Evolutionary conservation across 2,797 vertebrate genomes (phyloP), one percentile per base, ranked within the genome.

Genomic region (Phaenicophaeus curvirostris): DNA sequence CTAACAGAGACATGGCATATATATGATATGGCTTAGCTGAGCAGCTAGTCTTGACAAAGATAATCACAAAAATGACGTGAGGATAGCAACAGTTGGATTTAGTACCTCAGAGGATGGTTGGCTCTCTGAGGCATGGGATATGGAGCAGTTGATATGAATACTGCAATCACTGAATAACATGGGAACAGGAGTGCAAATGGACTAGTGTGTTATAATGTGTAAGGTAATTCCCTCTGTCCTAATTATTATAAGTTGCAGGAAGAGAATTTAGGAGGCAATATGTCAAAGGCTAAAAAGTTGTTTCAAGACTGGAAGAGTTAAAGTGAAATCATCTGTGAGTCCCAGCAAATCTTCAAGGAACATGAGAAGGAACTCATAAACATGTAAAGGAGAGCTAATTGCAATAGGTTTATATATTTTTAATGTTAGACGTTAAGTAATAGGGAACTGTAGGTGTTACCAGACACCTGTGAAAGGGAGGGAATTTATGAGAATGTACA

Each of bases 1-100:
- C 1, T 10, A 21, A 18, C 0, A 50, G 46, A 21, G 42, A 44
- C 19, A 46, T 21, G 17, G 31, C 23, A 8, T 9, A 0, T 21
- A 14, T 28, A 31, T 20, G 53, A 30, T 5, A 20, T 8, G 46
- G 46, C 21, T 46, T 20, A 21, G 23, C 37, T 31, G 3, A 39
- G 62, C n/a, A 39, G 73, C 58, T 53, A 15, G 11, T 44, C 42
- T 53, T 35, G 65, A 48, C 59, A 65, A 37, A 42, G 23, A 19
- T 16, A n/a, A 15, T 5, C 27, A 5, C 9, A 33, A 48, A 44
- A 37, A 14, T 21, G 30, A 35, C 8, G 18, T 10, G 16, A 50
- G 11, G 7, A 39, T 35, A 35, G 39, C 24, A 54, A 13, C 13
- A 13, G 39, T 13, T 39, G 54, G 11, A 11, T 54, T 46, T 27